Evolutionary conservation across 1,140 invertebrate species (phyloP).

Genomic region (Calycopis cecrops): DNA sequence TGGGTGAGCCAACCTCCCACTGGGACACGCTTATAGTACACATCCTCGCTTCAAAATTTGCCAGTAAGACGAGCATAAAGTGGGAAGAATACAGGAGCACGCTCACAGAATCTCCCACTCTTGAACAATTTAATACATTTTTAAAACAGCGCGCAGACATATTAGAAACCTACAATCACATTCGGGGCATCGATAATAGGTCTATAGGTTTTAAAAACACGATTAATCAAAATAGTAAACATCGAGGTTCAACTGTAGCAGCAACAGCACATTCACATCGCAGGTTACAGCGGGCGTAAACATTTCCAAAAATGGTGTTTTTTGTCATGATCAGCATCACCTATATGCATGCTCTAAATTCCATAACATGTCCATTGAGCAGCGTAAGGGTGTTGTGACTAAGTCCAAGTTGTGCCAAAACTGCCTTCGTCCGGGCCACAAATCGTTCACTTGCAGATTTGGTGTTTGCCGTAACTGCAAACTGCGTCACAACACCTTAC

Average conservation of each 20-base stretch:
- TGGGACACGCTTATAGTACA: conserved; percentile 15
- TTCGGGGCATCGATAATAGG: conserved; percentile 7
- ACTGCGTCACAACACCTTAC: conserved; percentile 19
- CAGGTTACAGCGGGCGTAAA: neutral
- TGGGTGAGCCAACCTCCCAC: conserved; percentile 17
- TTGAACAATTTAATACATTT: no score
- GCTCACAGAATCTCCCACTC: no score
- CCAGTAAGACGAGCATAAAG: conserved; percentile 4
- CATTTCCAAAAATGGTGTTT: conserved; percentile 6
- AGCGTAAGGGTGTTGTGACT: neutral
- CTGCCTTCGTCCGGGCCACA: no score
- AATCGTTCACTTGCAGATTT: conserved; percentile 10
- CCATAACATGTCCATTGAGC: neutral
- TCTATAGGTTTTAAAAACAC: neutral
- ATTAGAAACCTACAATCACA: no score
- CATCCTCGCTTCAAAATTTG: neutral
- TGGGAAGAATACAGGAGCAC: no score
- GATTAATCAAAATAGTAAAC: neutral
- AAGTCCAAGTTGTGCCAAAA: conserved; percentile 17
- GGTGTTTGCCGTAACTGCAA: conserved; percentile 18
- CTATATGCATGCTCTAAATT: neutral
- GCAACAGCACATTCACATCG: neutral
- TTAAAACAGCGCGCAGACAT: no score
- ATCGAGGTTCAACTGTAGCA: neutral
- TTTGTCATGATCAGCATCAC: neutral